Evolutionary conservation across 2,888 invertebrate genomes (phyloP).

Genomic region (Metallyticus violacea): DNA sequence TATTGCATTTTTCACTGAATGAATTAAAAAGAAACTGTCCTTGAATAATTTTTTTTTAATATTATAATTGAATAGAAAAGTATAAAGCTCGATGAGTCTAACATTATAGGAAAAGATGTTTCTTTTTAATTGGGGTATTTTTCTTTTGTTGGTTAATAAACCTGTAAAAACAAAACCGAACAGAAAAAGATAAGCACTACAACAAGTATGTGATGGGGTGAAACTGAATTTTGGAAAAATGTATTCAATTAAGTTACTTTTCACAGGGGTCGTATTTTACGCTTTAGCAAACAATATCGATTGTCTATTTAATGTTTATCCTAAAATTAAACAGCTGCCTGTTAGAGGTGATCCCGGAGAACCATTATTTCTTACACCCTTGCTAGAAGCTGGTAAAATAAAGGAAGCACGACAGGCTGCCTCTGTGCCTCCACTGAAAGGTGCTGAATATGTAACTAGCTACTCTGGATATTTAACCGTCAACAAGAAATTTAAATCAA

Average conservation of each 20-base stretch:
- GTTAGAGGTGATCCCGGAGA: slow-evolving; percentile 46
- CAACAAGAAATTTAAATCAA: slow-evolving; percentile 70
- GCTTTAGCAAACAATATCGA: background rate
- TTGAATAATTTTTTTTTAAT: too few relatives aligned
- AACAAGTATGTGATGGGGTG: background rate
- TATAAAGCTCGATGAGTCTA: too few relatives aligned
- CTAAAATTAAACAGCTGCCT: slow-evolving; percentile 21
- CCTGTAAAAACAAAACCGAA: too few relatives aligned
- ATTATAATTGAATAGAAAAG: too few relatives aligned
- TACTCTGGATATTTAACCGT: slow-evolving; percentile 85
- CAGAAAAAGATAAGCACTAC: too few relatives aligned
- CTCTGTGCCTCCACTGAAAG: slow-evolving; percentile 31
- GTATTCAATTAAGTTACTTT: background rate
- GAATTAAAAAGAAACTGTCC: too few relatives aligned
- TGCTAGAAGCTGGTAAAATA: slow-evolving; percentile 67
- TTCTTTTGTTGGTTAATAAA: too few relatives aligned
- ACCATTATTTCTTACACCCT: slow-evolving; percentile 74
- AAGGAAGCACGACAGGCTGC: slow-evolving; percentile 55
- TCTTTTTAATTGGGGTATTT: too few relatives aligned
- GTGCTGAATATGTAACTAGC: slow-evolving; percentile 56
- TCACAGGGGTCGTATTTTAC: background rate
- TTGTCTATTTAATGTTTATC: slow-evolving; percentile 31
- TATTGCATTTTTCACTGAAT: too few relatives aligned
- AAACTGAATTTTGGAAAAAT: background rate
- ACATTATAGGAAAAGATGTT: too few relatives aligned